Evolutionary conservation across 2,888 invertebrate genomes (phyloP), one percentile per base, ranked within the genome.

Genomic region (Troides helena): DNA sequence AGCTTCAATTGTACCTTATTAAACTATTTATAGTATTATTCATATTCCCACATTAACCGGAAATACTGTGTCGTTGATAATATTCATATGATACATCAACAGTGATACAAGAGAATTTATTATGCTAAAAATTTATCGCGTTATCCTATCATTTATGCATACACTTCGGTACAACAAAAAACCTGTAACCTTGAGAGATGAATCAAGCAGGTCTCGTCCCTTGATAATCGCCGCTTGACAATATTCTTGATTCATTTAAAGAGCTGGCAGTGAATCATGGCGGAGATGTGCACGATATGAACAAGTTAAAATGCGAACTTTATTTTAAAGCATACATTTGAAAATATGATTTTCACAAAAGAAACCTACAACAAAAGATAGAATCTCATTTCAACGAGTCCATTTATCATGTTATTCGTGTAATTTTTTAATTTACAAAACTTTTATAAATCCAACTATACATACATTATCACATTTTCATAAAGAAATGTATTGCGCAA

Each of bases 151-250:
- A 8, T 30, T n/a, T 36, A 57, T 53, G n/a, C 25, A 60, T 21
- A 50, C 60, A 66, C 36, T 65, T 66, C 36, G 39, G 46, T 58
- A 58, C 36, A 59, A 59, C 56, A 69, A 69, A 64, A 57, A 68
- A 63, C 50, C 30, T 39, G 43, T 61, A 36, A 65, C 65, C 65
- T 69, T 62, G 69, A 65, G 46, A 65, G 62, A 65, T 62, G 65
- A 65, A 36, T 66, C 66, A 50, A 46, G 57, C 65, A 53, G 62
- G 30, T 61, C 53, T 64, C 17, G 50, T 65, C 65, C 65, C 61
- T 69, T 69, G 61, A 65, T 65, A 65, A 61, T 43, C 62, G 57
- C 65, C 62, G 69, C 65, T 43, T 61, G 57, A 43, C 69, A n/a
- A 43, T 57, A 3, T 50, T 66, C 39, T 69, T 69, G 61, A 69